Evolutionary conservation across 2,113 vertebrate genomes (phyloP).

Genomic region (Hemicordylus capensis): DNA sequence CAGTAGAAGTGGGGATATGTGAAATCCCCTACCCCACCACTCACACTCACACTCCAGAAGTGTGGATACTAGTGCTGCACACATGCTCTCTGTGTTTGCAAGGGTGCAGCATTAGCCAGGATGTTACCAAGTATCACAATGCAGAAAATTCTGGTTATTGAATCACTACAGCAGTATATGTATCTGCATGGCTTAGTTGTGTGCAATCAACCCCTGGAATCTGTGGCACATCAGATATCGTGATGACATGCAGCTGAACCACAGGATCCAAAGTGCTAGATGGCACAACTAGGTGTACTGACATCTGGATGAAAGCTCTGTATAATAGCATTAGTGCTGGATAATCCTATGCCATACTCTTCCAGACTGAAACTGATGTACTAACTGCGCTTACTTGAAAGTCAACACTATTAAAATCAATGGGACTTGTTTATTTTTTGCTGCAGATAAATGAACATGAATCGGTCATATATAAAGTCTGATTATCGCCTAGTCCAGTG

Average conservation of each 20-base stretch:
- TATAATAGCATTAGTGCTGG: background rate
- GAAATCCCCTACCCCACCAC: too few species aligned
- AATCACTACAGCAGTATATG: background rate
- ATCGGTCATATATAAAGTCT: background rate
- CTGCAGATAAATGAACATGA: background rate
- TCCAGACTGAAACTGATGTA: background rate
- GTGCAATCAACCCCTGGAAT: too few species aligned
- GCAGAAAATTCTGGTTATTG: too few species aligned
- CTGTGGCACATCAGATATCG: background rate
- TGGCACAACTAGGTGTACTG: too few species aligned
- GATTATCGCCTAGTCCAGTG: background rate
- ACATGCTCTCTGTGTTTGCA: too few species aligned
- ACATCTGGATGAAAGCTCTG: background rate
- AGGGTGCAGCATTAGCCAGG: too few species aligned
- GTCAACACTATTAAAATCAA: background rate
- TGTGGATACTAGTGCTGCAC: too few species aligned
- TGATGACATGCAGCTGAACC: background rate
- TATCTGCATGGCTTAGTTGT: background rate
- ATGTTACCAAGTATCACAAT: too few species aligned
- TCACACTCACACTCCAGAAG: too few species aligned
- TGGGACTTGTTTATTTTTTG: background rate
- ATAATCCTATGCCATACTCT: background rate
- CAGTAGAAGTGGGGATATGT: too few species aligned
- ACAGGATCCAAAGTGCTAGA: background rate
- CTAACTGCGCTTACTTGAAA: too few species aligned